phyloP scores from a whole-genome alignment of 1,140 invertebrate species.

The Stenopsyche tienmushanensis region DNA sequence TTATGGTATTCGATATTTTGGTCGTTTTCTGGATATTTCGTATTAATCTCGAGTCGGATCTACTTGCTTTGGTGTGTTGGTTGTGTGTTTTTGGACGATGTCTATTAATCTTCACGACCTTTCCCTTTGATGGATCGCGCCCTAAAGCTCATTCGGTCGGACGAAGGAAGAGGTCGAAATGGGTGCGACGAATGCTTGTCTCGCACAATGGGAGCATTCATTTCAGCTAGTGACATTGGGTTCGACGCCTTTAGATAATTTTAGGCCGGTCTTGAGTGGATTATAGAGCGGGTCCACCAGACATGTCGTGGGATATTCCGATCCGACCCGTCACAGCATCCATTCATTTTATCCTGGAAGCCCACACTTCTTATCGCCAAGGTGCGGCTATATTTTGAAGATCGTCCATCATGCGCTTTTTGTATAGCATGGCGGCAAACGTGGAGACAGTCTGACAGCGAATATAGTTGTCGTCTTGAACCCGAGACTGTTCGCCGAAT shows the following conservation, averaged over 20 bases:
- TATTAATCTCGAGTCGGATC: too few relatives aligned
- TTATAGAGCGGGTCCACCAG: conserved; percentile 25
- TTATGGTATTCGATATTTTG: too few relatives aligned
- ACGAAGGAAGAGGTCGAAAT: not conserved
- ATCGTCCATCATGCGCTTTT: too few relatives aligned
- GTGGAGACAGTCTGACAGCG: too few relatives aligned
- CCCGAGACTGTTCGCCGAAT: too few relatives aligned
- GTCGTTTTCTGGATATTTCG: too few relatives aligned
- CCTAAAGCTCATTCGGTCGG: not conserved
- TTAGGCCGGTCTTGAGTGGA: conserved; percentile 15
- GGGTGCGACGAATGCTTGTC: not conserved
- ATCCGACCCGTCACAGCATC: not conserved
- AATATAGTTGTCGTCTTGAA: too few relatives aligned
- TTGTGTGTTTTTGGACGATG: not conserved
- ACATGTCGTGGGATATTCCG: conserved; percentile 20
- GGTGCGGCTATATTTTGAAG: too few relatives aligned
- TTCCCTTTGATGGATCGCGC: not conserved
- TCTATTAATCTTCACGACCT: not conserved
- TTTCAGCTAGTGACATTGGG: conserved; percentile 34
- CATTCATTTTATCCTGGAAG: too few relatives aligned
- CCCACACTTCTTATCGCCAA: too few relatives aligned
- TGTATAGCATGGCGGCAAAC: too few relatives aligned
- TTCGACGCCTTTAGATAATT: conserved; percentile 29
- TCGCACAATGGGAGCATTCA: conserved; percentile 37
- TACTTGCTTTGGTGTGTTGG: too few relatives aligned